These are phyloP conservation scores for Apamea anceps DNA, from an alignment of 2,888 invertebrate species.

Conservation along the genomic window DNA sequence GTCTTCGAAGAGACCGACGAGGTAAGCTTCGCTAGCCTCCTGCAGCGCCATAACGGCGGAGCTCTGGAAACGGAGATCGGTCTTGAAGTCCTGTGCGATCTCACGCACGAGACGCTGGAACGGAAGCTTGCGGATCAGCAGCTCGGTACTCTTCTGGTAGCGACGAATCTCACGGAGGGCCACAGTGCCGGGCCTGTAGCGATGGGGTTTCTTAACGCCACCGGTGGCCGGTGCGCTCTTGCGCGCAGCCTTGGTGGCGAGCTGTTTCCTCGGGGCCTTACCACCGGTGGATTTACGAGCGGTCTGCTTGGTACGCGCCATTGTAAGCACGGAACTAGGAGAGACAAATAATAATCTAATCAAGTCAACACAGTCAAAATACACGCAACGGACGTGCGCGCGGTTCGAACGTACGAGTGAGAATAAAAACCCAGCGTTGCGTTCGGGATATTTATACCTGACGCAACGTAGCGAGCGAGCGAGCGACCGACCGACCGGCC, in stretches of 20 bases:
- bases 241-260: conserved; percentile 96
- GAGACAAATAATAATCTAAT: too few relatives aligned
- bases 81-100: conserved; percentile 98
- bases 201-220: conserved; percentile 95
- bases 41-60: too few relatives aligned
- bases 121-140: too few relatives aligned
- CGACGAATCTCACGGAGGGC: conserved; percentile 97
- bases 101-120: conserved; percentile 93
- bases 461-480: neutral
- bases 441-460: neutral
- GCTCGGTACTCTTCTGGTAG: too few relatives aligned
- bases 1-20: conserved; percentile 88
- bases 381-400: too few relatives aligned
- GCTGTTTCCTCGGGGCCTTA: conserved; percentile 96
- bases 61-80: too few relatives aligned
- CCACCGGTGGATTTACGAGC: conserved; percentile 92
- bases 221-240: conserved; percentile 95
- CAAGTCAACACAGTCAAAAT: too few relatives aligned
- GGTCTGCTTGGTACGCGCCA: too few relatives aligned
- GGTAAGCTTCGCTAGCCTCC: conserved; percentile 93
- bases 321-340: too few relatives aligned
- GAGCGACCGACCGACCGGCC: too few relatives aligned
- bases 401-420: conserved; percentile 25
- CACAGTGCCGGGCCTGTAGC: conserved; percentile 97
- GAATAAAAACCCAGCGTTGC: conserved; percentile 4